Evolutionary conservation across 1,140 invertebrate species (phyloP).

Genomic region (Belonocnema kinseyi): DNA sequence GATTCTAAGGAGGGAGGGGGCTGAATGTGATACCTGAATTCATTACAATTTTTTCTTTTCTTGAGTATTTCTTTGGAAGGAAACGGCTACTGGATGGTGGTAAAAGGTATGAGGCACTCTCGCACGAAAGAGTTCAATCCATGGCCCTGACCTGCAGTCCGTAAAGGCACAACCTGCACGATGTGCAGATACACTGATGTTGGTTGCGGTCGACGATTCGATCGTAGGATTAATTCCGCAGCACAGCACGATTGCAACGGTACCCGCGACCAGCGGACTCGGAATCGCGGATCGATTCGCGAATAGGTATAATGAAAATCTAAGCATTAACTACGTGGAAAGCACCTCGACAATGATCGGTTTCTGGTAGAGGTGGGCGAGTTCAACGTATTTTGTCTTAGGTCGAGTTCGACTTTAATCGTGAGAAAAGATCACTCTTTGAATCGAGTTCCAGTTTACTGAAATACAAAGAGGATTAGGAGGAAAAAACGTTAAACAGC

Average conservation of each 20-base stretch:
- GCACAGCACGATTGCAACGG: slow-evolving; percentile 27
- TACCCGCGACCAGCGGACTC: slow-evolving; percentile 7
- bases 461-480: background rate
- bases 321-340: slow-evolving; percentile 26
- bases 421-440: slow-evolving; percentile 2
- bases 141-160: slow-evolving; percentile 30
- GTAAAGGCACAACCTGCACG: slow-evolving; percentile 29
- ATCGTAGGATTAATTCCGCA: slow-evolving; percentile 31
- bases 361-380: slow-evolving; percentile 10
- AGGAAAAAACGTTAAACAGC: background rate
- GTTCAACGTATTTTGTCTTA: slow-evolving; percentile 19
- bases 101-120: background rate
- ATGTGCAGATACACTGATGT: slow-evolving; percentile 23
- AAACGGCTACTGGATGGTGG: slow-evolving; percentile 2
- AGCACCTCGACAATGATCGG: slow-evolving; percentile 12
- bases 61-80: too few species aligned
- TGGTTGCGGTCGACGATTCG: slow-evolving; percentile 28
- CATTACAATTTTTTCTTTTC: too few species aligned
- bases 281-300: slow-evolving; percentile 21
- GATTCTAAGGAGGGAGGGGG: too few species aligned
- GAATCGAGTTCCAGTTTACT: slow-evolving; percentile 12
- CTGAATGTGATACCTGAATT: too few species aligned
- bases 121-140: slow-evolving; percentile 14
- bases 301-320: slow-evolving; percentile 27
- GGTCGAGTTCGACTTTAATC: slow-evolving; percentile 24